Percentiles rank a stretch among this genome's conserved stretches.
These are phyloP conservation scores for Tiliacea aurago DNA, from an alignment of 2,888 invertebrate species.

Conservation along the genomic window DNA sequence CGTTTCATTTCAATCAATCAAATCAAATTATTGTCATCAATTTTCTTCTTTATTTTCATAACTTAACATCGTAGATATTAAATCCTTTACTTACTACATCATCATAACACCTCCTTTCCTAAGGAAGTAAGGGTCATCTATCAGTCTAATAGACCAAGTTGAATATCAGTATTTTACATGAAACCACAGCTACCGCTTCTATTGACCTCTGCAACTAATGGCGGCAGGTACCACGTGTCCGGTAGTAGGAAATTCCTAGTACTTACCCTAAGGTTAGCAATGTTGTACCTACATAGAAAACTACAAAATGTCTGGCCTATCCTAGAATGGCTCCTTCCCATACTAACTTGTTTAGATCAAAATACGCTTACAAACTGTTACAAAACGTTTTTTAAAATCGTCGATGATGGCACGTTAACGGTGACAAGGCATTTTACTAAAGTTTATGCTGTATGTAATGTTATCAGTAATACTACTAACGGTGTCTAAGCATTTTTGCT, in stretches of 20 bases:
- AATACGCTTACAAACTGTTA: background rate
- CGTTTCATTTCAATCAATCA: no score
- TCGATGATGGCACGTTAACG: background rate
- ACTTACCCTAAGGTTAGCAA: background rate
- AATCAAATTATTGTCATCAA: no score
- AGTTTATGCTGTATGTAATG: background rate
- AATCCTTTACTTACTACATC: background rate
- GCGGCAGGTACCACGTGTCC: background rate
- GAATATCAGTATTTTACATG: constrained; percentile 10
- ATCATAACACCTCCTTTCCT: background rate
- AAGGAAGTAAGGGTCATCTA: background rate
- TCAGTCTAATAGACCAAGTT: background rate
- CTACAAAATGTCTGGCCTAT: background rate
- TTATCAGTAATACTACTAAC: constrained; percentile 12
- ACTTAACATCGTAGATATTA: no score
- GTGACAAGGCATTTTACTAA: constrained; percentile 1
- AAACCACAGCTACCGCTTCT: no score
- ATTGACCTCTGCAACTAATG: background rate
- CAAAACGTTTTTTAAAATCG: background rate
- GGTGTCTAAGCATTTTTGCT: background rate
- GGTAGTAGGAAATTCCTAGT: background rate
- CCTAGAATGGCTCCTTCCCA: background rate
- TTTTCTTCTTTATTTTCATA: no score
- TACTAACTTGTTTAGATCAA: background rate
- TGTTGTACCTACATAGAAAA: background rate